phyloP scores from a whole-genome alignment of 2,797 vertebrate genomes.

The Thunnus albacares region DNA sequence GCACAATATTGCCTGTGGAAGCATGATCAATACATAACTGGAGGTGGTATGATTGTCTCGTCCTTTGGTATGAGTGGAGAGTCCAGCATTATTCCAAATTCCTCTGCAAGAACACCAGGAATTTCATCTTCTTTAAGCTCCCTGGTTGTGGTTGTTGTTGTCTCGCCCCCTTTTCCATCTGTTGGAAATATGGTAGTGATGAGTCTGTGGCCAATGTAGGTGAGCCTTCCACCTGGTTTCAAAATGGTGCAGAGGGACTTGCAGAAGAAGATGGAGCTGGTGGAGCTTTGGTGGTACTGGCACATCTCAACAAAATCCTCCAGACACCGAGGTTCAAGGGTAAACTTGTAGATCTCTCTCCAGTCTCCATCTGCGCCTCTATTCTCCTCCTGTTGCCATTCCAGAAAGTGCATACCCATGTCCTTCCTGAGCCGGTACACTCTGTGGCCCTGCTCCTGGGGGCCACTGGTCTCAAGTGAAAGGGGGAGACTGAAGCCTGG shows the following conservation, averaged over 20 bases:
- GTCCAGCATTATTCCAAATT: slow-evolving; percentile 80
- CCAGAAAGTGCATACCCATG: slow-evolving; percentile 63
- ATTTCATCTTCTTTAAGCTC: slow-evolving; percentile 84
- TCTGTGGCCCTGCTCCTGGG: slow-evolving; percentile 79
- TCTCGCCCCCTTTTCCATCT: slow-evolving; percentile 27
- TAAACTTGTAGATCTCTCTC: slow-evolving; percentile 84
- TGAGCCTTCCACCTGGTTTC: slow-evolving; percentile 74
- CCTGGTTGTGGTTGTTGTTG: slow-evolving; percentile 56
- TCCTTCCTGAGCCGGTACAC: slow-evolving; percentile 75
- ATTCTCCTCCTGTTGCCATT: slow-evolving; percentile 69
- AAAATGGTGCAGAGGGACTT: slow-evolving; percentile 85
- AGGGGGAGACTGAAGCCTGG: slow-evolving; percentile 77
- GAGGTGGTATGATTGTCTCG: slow-evolving; percentile 61
- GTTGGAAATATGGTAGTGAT: slow-evolving; percentile 63
- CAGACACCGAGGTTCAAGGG: slow-evolving; percentile 67
- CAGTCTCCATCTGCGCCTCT: slow-evolving; percentile 56
- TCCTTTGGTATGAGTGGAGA: slow-evolving; percentile 83
- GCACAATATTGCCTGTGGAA: background rate
- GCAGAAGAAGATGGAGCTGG: slow-evolving; percentile 83
- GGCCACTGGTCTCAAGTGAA: slow-evolving; percentile 75
- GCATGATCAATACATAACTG: slow-evolving; percentile 61
- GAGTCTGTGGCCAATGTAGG: slow-evolving; percentile 81
- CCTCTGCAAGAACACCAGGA: slow-evolving; percentile 72
- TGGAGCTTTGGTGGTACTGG: slow-evolving; percentile 86
- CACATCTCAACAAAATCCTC: slow-evolving; percentile 85